phyloP scores from a whole-genome alignment of 37 sponge, comb jelly and placozoan genomes.

The Spongia lamella region DNA sequence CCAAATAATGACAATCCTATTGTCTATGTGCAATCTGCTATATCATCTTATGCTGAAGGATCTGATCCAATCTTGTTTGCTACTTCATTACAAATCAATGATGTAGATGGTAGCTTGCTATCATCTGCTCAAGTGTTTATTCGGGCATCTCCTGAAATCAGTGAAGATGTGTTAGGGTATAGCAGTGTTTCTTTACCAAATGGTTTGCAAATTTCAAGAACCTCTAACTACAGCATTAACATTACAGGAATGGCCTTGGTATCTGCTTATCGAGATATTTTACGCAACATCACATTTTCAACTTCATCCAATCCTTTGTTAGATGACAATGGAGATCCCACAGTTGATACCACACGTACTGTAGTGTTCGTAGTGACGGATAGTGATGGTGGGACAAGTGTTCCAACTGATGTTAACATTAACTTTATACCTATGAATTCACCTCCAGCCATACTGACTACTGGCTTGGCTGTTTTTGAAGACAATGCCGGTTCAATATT shows the following conservation, averaged over 20 bases:
- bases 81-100: constrained; percentile 15
- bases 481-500: background rate
- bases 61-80: constrained; percentile 13
- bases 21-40: too few relatives aligned
- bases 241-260: constrained; percentile 45
- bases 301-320: constrained; percentile 61
- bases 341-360: constrained; percentile 8
- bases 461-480: background rate
- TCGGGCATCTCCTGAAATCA: background rate
- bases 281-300: constrained; percentile 35
- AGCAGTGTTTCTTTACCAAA: background rate
- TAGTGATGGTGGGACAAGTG: constrained; percentile 7
- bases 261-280: constrained; percentile 6
- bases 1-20: constrained; percentile 49
- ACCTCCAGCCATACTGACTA: constrained; percentile 33
- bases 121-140: constrained; percentile 42
- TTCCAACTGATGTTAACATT: constrained; percentile 8
- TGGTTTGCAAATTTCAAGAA: background rate
- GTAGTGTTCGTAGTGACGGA: constrained; percentile 56
- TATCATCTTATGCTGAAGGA: constrained; percentile 22
- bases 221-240: constrained; percentile 18
- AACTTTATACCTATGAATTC: constrained; percentile 53
- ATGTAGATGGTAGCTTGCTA: constrained; percentile 52
- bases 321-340: constrained; percentile 27
- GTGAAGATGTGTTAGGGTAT: constrained; percentile 8